Base-by-base conservation (phyloP, 1,140 invertebrate species). In the Littorina saxatilis region DNA sequence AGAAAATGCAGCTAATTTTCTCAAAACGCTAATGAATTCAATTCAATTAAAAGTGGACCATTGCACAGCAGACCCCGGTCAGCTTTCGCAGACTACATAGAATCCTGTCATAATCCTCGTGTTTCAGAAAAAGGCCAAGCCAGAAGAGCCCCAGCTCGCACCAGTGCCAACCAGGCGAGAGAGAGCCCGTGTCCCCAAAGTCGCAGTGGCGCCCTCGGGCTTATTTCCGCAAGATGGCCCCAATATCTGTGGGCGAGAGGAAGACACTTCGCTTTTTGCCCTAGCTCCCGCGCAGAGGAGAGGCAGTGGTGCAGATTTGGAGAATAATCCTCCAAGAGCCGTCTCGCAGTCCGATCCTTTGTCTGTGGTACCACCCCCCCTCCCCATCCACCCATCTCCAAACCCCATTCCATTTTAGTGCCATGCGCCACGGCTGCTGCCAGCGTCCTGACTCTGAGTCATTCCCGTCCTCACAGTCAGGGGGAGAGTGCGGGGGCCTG, bases 151-250 rank as follows among this genome's bases (percentile, higher is more conserved):
- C 32, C 35, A 0, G 7, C n/a, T 29, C 20, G 9, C 23, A 7
- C 66, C 35, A 20, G 32, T 27, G 9, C 11, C 27, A 17, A 13
- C 66, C 4, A 32, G 66, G 32, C 9, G 17, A 39, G 5, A 20
- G 35, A 5, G 23, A 1, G 27, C 61, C 29, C 37, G 2, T 39
- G 23, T 39, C 35, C 66, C 66, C 37, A 39, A 2, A 68, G 66
- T 20, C 35, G 35, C 11, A 32, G 2, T 32, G 13, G 66, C 32
- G 20, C 13, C 66, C 66, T 35, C 32, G 66, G 66, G 76, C 35
- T 78, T 78, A 78, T 78, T 78, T 78, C 76, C 76, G 76, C 76
- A 27, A 43, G 39, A 40, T 20, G 76, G 35, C 55, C 58, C 47
- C 15, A 50, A 55, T 76, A 58, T 58, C 74, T 35, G 74, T n/a